Evolutionary conservation across 2,888 invertebrate genomes (phyloP).

Genomic region (Microctonus hyperodae): DNA sequence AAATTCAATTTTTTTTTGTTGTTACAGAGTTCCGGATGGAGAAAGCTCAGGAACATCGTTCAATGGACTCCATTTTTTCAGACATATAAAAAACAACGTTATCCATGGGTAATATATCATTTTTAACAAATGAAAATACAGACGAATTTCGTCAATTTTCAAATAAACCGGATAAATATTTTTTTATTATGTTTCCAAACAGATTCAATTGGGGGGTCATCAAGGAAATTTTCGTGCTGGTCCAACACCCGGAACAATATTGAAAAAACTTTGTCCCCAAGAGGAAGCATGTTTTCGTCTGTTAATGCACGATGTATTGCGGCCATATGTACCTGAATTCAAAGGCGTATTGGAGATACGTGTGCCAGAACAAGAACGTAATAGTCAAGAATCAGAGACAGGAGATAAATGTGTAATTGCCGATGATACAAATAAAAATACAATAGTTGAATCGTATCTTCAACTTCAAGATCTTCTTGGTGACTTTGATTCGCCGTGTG

Average conservation of each 20-base stretch:
- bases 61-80: constrained; percentile 98
- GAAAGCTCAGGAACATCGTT: constrained; percentile 91
- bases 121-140: background rate
- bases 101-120: constrained; percentile 81
- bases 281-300: constrained; percentile 88
- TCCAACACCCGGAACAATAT: constrained; percentile 90
- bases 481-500: constrained; percentile 90
- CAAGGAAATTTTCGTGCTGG: constrained; percentile 96
- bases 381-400: constrained; percentile 35
- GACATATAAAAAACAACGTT: constrained; percentile 93
- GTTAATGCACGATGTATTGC: constrained; percentile 86
- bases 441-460: constrained; percentile 69
- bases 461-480: constrained; percentile 92
- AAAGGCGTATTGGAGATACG: constrained; percentile 70
- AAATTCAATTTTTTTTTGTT: constrained; percentile 30
- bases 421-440: constrained; percentile 41
- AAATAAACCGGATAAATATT: background rate
- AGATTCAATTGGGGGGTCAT: constrained; percentile 88
- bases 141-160: background rate
- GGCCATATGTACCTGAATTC: constrained; percentile 92
- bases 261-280: constrained; percentile 90
- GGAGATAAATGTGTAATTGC: constrained; percentile 39
- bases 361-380: constrained; percentile 55
- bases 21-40: constrained; percentile 91
- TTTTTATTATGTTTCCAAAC: background rate